phyloP scores from a whole-genome alignment of 1,140 invertebrate species.

The Drosophila bipectinata region DNA sequence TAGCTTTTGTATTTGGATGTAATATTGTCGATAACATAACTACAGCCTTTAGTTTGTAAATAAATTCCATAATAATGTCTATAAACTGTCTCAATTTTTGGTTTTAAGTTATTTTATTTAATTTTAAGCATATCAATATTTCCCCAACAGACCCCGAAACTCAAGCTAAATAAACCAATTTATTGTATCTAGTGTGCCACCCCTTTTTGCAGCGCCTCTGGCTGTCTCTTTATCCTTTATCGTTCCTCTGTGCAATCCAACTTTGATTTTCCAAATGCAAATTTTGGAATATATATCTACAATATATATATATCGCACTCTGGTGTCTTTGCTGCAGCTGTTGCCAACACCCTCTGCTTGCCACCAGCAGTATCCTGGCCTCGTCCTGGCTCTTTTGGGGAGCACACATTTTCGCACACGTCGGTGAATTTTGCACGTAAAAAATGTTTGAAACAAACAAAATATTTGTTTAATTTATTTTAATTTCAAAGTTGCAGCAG shows the following conservation, averaged over 20 bases:
- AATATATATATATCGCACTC: slow-evolving; percentile 17
- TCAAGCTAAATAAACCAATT: slow-evolving; percentile 37
- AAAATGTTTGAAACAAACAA: slow-evolving; percentile 74
- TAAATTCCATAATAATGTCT: not conserved
- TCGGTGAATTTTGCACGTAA: slow-evolving; percentile 68
- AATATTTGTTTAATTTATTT: slow-evolving; percentile 82
- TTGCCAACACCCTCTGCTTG: slow-evolving; percentile 16
- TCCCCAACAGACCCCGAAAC: slow-evolving; percentile 16
- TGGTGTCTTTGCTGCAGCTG: slow-evolving; percentile 45
- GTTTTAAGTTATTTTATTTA: not conserved
- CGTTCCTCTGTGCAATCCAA: slow-evolving; percentile 14
- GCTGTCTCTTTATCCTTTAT: slow-evolving; percentile 3
- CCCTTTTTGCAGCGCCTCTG: slow-evolving; percentile 32
- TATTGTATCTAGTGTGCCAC: slow-evolving; percentile 10
- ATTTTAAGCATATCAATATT: slow-evolving; percentile 20
- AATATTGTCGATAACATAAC: no score
- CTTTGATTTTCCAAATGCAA: slow-evolving; percentile 59
- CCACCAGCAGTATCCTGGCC: slow-evolving; percentile 6
- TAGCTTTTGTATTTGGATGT: no score
- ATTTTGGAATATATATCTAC: slow-evolving; percentile 31
- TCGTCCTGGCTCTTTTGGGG: slow-evolving; percentile 33
- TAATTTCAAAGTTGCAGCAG: slow-evolving; percentile 78
- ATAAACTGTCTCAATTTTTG: slow-evolving; percentile 2
- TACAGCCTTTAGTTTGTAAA: not conserved
- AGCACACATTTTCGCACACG: slow-evolving; percentile 51